Base-by-base conservation (phyloP, 2,888 invertebrate genomes). In the Dryococelus australis region DNA sequence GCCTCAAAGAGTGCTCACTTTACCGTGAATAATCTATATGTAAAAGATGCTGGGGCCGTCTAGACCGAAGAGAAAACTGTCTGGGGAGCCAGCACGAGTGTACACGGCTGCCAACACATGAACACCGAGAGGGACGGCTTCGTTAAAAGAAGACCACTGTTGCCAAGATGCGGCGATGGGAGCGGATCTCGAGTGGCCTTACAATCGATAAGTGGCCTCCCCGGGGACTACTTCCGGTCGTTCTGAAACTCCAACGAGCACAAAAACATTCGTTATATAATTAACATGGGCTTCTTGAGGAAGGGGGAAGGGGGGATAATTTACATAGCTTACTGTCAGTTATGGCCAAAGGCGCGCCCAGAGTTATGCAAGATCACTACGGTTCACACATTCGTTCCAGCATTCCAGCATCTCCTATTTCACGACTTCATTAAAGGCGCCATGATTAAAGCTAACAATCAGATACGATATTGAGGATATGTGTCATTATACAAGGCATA, bases 201-300 rank as follows among this genome's bases (percentile, higher is more conserved):
- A 65, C 65, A 65, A 65, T 65, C 65, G 65, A 65, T 65, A 65
- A 65, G 65, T 65, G 65, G 65, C 65, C 65, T 65, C 65, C 65
- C 65, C 65, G 65, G 65, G 10, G 65, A n/a, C 65, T 65, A n/a
- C 65, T 65, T 65, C 65, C 65, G 65, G 65, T 24, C 65, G 65
- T n/a, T 24, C 6, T 24, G 10, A 65, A 24, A 65, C 65, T 35
- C 35, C 65, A 24, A 8, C 24, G n/a, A 8, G 65, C 65, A 65
- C 65, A 65, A 65, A 65, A 65, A 65, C 65, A 65, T 65, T 65
- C 24, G 24, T 65, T 65, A 65, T 65, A 24, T 65, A 65, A 65
- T 65, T 65, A 65, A 65, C 65, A 65, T n/a, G 20, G 16, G 65
- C 16, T 24, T 65, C 65, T 65, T 20, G 65, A 65, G 2, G 65